These are phyloP conservation scores for Elaeidobius kamerunicus DNA, from an alignment of 2,888 invertebrate genomes.

Conservation along the genomic window DNA sequence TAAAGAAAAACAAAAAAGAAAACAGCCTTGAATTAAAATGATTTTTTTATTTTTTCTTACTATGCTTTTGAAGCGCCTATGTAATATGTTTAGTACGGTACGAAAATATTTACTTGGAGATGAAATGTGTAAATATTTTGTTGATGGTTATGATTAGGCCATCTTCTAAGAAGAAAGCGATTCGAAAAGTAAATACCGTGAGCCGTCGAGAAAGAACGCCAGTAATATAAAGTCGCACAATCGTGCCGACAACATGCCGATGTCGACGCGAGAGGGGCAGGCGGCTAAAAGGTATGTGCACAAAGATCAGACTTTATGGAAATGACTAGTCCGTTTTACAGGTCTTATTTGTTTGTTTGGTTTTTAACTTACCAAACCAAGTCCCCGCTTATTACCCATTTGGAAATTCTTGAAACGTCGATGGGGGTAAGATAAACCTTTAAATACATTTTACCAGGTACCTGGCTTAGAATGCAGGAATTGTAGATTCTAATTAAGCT, in stretches of 20 bases:
- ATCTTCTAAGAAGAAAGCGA: slow-evolving; percentile 17
- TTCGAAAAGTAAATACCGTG: slow-evolving; percentile 19
- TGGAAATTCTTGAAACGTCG: slow-evolving; percentile 23
- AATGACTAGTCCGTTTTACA: slow-evolving; percentile 25
- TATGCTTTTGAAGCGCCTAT: too few species aligned
- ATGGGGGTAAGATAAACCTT: slow-evolving; percentile 19
- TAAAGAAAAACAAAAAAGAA: too few species aligned
- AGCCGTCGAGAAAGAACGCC: slow-evolving; percentile 19
- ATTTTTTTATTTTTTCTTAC: too few species aligned
- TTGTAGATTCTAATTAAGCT: too few species aligned
- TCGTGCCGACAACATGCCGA: slow-evolving; percentile 26
- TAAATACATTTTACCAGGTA: too few species aligned
- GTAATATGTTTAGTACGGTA: too few species aligned
- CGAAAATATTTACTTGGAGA: not conserved
- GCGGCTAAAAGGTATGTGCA: slow-evolving; percentile 20
- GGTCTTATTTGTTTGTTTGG: slow-evolving; percentile 24
- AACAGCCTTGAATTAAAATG: too few species aligned
- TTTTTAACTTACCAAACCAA: slow-evolving; percentile 19
- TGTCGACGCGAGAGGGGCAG: slow-evolving; percentile 14
- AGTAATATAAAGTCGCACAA: slow-evolving; percentile 23
- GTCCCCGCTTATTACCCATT: slow-evolving; percentile 14
- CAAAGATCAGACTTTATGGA: slow-evolving; percentile 28
- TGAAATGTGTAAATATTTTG: slow-evolving; percentile 8
- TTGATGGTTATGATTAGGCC: slow-evolving; percentile 23
- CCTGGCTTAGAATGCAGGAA: not conserved